Percentiles rank a stretch among this genome's conserved stretches.
phyloP scores from a whole-genome alignment of 2,113 vertebrate species.

The Sinocyclocheilus maitianheensis region DNA sequence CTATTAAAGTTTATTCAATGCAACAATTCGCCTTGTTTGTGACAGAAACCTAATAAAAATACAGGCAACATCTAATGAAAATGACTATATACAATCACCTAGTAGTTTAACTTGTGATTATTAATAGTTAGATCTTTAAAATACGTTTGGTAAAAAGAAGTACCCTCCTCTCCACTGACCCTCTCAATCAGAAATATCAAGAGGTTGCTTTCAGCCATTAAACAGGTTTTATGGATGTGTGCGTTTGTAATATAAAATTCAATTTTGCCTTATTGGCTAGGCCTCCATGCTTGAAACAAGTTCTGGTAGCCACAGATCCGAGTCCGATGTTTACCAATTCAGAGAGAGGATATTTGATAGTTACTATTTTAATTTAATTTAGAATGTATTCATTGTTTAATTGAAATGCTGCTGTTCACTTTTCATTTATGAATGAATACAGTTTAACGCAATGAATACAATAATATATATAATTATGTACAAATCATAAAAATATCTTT shows the following conservation, averaged over 20 bases:
- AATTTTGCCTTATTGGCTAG: not conserved
- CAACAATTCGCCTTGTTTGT: not conserved
- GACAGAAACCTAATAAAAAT: not conserved
- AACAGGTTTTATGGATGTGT: not conserved
- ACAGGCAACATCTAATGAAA: not conserved
- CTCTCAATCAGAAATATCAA: not conserved
- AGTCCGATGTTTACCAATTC: not conserved
- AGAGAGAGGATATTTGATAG: no score
- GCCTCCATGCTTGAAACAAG: not conserved
- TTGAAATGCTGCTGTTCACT: not conserved
- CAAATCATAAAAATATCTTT: not conserved
- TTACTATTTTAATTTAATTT: not conserved
- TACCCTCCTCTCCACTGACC: no score
- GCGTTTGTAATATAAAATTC: not conserved
- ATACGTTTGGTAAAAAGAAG: no score
- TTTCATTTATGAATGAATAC: not conserved
- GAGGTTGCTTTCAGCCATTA: not conserved
- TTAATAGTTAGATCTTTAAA: not conserved
- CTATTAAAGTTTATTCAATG: not conserved
- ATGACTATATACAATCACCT: not conserved
- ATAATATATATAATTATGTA: not conserved
- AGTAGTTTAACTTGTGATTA: not conserved
- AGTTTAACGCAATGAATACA: not conserved
- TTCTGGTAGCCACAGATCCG: no score
- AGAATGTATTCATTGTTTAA: not conserved